Evolutionary conservation across 2,888 invertebrate species (phyloP).

Genomic region (Spodoptera exigua): DNA sequence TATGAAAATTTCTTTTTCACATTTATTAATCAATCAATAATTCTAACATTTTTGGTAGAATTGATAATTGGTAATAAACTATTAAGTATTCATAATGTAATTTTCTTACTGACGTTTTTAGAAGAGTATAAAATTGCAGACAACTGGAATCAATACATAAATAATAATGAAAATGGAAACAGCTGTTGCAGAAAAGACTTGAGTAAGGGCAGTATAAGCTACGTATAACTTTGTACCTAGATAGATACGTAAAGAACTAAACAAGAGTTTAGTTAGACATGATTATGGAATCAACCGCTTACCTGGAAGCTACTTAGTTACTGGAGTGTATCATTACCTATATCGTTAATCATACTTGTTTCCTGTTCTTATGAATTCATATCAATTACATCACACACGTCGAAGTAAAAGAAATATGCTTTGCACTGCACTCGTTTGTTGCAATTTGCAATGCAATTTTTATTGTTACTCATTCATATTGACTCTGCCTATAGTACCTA

Average conservation of each 20-base stretch:
- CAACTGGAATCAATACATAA: slow-evolving; percentile 3
- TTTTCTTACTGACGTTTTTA: no score
- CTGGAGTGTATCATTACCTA: slow-evolving; percentile 26
- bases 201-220: not conserved
- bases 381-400: slow-evolving; percentile 23
- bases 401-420: slow-evolving; percentile 17
- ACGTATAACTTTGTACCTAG: slow-evolving; percentile 1
- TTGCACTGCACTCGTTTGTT: slow-evolving; percentile 7
- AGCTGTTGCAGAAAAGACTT: slow-evolving; percentile 5
- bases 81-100: no score
- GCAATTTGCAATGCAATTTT: not conserved
- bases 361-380: slow-evolving; percentile 35
- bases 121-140: no score
- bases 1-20: no score
- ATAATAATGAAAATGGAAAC: slow-evolving; percentile 29
- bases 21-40: no score
- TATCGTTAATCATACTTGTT: slow-evolving; percentile 32
- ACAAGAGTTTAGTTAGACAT: slow-evolving; percentile 28
- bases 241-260: not conserved
- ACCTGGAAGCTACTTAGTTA: slow-evolving; percentile 43
- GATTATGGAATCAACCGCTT: slow-evolving; percentile 38
- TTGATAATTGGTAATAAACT: no score
- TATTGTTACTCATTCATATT: not conserved
- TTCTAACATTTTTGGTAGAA: no score
- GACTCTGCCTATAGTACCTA: no score